phyloP scores from a whole-genome alignment of 2,888 invertebrate genomes.

The Oasisia sp. region DNA sequence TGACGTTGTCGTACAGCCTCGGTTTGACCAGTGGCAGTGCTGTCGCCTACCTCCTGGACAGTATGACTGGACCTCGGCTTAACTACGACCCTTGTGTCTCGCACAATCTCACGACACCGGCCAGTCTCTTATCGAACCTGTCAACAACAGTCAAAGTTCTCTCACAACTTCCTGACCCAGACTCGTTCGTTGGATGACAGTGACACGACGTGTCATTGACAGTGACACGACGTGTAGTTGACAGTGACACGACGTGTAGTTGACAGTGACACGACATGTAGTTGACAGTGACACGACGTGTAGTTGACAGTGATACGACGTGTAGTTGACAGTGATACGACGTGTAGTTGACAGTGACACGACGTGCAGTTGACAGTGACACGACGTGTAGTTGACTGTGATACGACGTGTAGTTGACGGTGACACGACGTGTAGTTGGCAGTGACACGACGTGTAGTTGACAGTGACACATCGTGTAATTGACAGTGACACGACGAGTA shows the following conservation, averaged over 20 bases:
- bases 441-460: not conserved
- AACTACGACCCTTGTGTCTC: slow-evolving; percentile 29
- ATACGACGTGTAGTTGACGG: not conserved
- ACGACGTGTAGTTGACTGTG: too few relatives aligned
- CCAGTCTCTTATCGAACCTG: not conserved
- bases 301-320: not conserved
- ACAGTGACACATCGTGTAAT: too few relatives aligned
- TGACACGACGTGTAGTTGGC: too few relatives aligned
- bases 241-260: too few relatives aligned
- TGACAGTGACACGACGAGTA: too few relatives aligned
- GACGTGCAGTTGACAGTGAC: not conserved
- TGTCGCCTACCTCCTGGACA: slow-evolving; percentile 81
- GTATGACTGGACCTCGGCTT: slow-evolving; percentile 45
- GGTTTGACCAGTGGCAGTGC: slow-evolving; percentile 86
- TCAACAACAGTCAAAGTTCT: not conserved
- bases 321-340: not conserved
- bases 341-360: not conserved
- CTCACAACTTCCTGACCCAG: not conserved
- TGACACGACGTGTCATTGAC: too few relatives aligned
- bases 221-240: not conserved
- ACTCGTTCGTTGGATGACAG: not conserved
- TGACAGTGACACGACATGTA: not conserved
- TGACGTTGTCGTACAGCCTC: slow-evolving; percentile 90
- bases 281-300: not conserved
- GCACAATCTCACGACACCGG: not conserved